phyloP scores from a whole-genome alignment of 2,888 invertebrate genomes.

The Deroplatys truncata region DNA sequence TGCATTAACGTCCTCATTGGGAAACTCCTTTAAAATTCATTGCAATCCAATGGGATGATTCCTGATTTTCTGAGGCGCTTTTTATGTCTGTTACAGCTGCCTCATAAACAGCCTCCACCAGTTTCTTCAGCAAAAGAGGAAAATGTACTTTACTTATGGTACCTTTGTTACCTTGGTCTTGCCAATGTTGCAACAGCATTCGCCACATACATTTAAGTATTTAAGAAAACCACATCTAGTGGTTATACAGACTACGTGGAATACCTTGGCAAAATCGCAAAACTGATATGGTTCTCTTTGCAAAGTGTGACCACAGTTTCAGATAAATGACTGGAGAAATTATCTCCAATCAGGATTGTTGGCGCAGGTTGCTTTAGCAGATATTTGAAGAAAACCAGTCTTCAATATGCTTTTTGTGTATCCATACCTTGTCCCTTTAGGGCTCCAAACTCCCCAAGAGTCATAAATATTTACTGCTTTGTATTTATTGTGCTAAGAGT shows the following conservation, averaged over 20 bases:
- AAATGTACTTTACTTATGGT: too few species aligned
- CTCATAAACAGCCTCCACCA: background rate
- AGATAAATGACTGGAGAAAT: too few species aligned
- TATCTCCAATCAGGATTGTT: background rate
- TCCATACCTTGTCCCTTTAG: too few species aligned
- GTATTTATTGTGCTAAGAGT: too few species aligned
- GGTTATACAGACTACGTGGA: background rate
- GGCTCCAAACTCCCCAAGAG: too few species aligned
- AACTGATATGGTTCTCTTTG: background rate
- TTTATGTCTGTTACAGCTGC: background rate
- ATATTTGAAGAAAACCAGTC: background rate
- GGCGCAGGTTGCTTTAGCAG: background rate
- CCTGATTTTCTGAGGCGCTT: background rate
- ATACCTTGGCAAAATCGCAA: background rate
- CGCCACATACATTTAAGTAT: background rate
- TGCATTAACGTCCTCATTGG: background rate
- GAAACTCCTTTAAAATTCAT: background rate
- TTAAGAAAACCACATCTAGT: background rate
- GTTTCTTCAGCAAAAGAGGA: too few species aligned
- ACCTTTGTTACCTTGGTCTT: too few species aligned
- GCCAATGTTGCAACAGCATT: too few species aligned
- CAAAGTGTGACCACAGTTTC: background rate
- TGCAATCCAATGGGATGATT: background rate
- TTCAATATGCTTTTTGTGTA: too few species aligned
- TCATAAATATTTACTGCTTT: too few species aligned